Conservation (phyloP, 2,113 vertebrate species). For the Ibidorhyncha struthersii region DNA sequence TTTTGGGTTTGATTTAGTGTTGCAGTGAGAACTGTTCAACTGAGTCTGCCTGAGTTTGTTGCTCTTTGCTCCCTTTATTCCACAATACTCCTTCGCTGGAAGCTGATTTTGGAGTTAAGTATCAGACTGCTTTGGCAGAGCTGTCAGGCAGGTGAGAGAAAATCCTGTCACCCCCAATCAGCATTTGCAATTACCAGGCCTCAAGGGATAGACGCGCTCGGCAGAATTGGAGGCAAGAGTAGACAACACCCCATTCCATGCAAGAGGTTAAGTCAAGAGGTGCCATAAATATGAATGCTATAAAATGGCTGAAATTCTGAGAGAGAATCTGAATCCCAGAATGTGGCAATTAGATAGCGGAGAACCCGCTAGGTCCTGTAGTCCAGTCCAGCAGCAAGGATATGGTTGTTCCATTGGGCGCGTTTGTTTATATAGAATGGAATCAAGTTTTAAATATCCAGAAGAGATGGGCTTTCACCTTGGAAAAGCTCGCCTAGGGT, state of each 20-base stretch:
- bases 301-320: background rate
- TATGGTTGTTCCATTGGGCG: background rate
- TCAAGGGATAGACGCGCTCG: background rate
- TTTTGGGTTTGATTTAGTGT: background rate
- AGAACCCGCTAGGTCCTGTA: background rate
- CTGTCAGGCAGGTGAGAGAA: slow-evolving; percentile 24
- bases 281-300: background rate
- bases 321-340: background rate
- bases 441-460: background rate
- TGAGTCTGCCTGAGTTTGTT: background rate
- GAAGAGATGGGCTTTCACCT: background rate
- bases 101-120: background rate
- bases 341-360: background rate
- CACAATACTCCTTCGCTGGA: background rate
- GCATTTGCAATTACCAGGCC: background rate
- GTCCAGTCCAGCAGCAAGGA: background rate
- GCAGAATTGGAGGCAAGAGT: background rate
- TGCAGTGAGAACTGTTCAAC: background rate
- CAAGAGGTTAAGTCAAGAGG: background rate
- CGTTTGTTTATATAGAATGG: background rate
- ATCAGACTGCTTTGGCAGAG: background rate
- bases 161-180: background rate
- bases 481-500: background rate
- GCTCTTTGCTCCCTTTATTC: background rate
- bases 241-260: background rate